These are phyloP conservation scores for Drosophila pandora DNA, from an alignment of 1,140 invertebrate genomes.

Conservation along the genomic window DNA sequence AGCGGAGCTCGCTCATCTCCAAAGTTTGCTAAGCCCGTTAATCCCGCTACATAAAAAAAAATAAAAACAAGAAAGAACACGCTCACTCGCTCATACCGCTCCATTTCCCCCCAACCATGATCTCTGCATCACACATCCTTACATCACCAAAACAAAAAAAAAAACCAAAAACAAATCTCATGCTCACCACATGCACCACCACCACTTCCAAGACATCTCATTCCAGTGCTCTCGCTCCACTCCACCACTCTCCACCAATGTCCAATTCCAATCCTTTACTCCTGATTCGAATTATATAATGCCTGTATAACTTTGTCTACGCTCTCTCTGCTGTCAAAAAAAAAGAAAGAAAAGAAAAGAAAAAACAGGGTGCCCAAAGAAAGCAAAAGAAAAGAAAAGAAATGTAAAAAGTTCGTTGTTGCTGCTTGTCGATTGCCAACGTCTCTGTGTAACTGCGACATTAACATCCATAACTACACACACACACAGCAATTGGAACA, in stretches of 20 bases:
- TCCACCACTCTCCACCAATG: slow-evolving; percentile 12
- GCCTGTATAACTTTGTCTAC: slow-evolving; percentile 52
- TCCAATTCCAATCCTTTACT: slow-evolving; percentile 41
- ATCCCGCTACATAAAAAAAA: slow-evolving; percentile 40
- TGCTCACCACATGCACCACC: slow-evolving; percentile 35
- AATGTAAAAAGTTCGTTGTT: slow-evolving; percentile 70
- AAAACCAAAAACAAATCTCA: slow-evolving; percentile 25
- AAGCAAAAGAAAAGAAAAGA: slow-evolving; percentile 24
- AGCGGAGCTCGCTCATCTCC: slow-evolving; percentile 16
- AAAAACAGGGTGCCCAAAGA: slow-evolving; percentile 59
- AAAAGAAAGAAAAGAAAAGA: slow-evolving; percentile 23
- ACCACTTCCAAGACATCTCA: slow-evolving; percentile 7
- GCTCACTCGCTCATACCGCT: slow-evolving; percentile 80
- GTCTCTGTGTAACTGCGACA: slow-evolving; percentile 75
- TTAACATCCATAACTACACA: slow-evolving; percentile 35
- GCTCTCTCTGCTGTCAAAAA: slow-evolving; percentile 56
- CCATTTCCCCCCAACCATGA: slow-evolving; percentile 74
- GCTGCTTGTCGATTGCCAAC: slow-evolving; percentile 82
- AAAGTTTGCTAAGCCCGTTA: slow-evolving; percentile 18
- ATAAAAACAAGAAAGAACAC: slow-evolving; percentile 37
- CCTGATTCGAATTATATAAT: slow-evolving; percentile 35
- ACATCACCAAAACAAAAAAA: slow-evolving; percentile 14
- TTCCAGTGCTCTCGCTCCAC: slow-evolving; percentile 45
- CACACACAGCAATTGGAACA: slow-evolving; percentile 43
- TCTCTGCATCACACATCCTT: slow-evolving; percentile 64